Evolutionary conservation across 2,113 vertebrate genomes (phyloP).

Genomic region (Talpa occidentalis): DNA sequence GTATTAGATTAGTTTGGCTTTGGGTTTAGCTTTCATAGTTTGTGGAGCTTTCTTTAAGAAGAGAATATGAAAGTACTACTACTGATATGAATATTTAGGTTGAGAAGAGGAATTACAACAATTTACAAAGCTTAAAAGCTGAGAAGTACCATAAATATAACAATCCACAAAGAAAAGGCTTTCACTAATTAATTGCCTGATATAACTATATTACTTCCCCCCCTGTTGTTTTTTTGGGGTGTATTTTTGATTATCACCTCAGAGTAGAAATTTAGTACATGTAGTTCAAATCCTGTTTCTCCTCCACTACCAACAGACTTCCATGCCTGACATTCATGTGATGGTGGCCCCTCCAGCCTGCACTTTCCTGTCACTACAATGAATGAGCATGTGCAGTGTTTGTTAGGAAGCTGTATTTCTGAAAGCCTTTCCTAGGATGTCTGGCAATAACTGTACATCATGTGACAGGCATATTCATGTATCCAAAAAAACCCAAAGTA

Average conservation of each 20-base stretch:
- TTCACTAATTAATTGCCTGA: conserved; percentile 1
- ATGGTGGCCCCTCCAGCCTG: background rate
- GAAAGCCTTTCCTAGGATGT: background rate
- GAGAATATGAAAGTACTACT: background rate
- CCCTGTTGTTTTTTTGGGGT: background rate
- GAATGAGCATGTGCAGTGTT: background rate
- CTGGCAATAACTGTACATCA: background rate
- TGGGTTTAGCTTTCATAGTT: background rate
- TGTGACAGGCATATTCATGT: background rate
- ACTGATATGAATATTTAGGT: background rate
- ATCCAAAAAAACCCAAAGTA: background rate
- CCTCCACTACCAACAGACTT: background rate
- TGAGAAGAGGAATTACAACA: background rate
- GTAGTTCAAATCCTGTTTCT: background rate
- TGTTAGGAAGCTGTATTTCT: background rate
- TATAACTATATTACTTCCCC: background rate
- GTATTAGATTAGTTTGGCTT: background rate
- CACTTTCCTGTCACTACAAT: background rate
- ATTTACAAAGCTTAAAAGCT: conserved; percentile 33
- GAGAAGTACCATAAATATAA: background rate
- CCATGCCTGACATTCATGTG: background rate
- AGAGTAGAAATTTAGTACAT: background rate
- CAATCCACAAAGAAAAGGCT: conserved; percentile 22
- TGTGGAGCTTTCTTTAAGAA: background rate
- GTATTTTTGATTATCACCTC: background rate